A percentile compares a stretch with the other conserved stretches of the same genome.
phyloP scores from a whole-genome alignment of 1,140 invertebrate species.

The Drosophila azteca region DNA sequence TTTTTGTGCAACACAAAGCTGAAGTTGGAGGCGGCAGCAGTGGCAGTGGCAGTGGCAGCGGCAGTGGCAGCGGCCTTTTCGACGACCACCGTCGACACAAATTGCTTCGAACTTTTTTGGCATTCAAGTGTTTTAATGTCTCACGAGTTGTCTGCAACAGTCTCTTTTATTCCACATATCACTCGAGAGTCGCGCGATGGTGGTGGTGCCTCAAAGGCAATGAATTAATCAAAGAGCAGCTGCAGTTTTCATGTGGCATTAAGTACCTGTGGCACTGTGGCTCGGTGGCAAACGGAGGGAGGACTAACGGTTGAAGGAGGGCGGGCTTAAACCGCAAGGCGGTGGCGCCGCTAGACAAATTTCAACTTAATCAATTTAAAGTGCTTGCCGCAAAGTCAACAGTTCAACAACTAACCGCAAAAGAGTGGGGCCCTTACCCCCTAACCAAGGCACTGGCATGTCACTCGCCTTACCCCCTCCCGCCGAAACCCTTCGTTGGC shows the following conservation, averaged over 20 bases:
- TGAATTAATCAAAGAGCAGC: slow-evolving; percentile 75
- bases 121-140: slow-evolving; percentile 80
- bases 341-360: slow-evolving; percentile 70
- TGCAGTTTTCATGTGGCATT: slow-evolving; percentile 56
- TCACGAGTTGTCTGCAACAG: slow-evolving; percentile 55
- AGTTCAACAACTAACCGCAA: slow-evolving; percentile 78
- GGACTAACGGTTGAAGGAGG: slow-evolving; percentile 4
- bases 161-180: slow-evolving; percentile 16
- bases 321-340: slow-evolving; percentile 40
- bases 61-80: slow-evolving; percentile 48
- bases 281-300: not conserved
- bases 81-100: slow-evolving; percentile 53
- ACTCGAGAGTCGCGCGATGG: too few species aligned
- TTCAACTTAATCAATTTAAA: slow-evolving; percentile 81
- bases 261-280: slow-evolving; percentile 45
- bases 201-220: slow-evolving; percentile 13
- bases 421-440: too few species aligned
- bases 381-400: slow-evolving; percentile 78
- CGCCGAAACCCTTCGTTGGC: not conserved
- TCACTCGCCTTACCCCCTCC: too few species aligned
- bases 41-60: slow-evolving; percentile 7
- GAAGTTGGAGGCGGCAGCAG: slow-evolving; percentile 29
- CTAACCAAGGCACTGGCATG: too few species aligned
- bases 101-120: slow-evolving; percentile 70
- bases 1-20: slow-evolving; percentile 23